Evolutionary conservation across 2,113 vertebrate genomes (phyloP), one percentile per base, ranked within the genome.

Genomic region (Dissostichus mawsoni): DNA sequence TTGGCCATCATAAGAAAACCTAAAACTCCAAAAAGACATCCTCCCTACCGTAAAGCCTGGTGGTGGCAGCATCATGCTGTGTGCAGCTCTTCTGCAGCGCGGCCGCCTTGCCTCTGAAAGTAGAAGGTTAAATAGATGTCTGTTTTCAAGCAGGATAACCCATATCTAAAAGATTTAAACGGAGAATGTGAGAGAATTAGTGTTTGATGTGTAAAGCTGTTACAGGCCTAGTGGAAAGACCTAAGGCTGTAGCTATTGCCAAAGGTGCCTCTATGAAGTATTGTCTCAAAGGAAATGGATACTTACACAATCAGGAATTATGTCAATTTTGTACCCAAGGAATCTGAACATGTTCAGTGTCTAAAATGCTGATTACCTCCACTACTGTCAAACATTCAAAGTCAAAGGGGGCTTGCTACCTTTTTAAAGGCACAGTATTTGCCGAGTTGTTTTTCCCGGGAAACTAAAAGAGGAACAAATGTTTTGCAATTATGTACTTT

Each of bases 21-120:
- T 17, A 36, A 62, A 47, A 68, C 61, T 51, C 52, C 23, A 52
- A 33, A 65, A 68, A 61, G 2, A 0, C 57, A 50, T 36, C 25
- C 45, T 14, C 72, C 63, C 59, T 61, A 18, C 10, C 36, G 6
- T 48, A 72, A 75, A 83, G 52, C 82, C 82, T 83, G 76, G 52
- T 78, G 85, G 80, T 75, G 69, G 82, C 78, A 87, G 76, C 80
- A 74, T 65, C 79, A 81, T 76, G 67, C 63, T 79, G 80, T 44
- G 61, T 62, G 53, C 68, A 81, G 66, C 61, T 44, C 70, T 56
- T 70, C 29, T 59, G 69, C 48, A 23, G 73, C 20, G 48, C 13
- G 57, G 29, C 16, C 1, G 17, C 18, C 57, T 11, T 25, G 50
- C 36, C 36, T 41, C 36, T 69, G 62, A 36, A 6, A 0, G n/a